A percentile compares a stretch with the other conserved stretches of the same genome.
These are phyloP conservation scores for Lagorchestes hirsutus DNA, from an alignment of 2,797 vertebrate genomes.

Conservation along the genomic window DNA sequence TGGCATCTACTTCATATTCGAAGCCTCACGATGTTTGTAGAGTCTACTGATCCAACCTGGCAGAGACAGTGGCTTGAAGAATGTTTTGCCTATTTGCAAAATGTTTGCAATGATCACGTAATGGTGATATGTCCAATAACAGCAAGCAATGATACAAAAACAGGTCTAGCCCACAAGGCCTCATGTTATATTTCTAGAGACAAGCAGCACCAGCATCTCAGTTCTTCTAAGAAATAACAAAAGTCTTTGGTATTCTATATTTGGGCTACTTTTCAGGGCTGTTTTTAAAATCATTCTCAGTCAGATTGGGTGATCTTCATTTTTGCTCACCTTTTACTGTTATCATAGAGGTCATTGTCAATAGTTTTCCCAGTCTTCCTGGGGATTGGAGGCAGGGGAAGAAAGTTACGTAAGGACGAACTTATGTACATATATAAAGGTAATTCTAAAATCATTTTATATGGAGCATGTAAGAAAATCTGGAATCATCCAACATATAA, in stretches of 20 bases:
- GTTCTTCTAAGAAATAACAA: background rate
- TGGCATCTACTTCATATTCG: conserved; percentile 46
- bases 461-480: background rate
- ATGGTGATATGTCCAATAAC: background rate
- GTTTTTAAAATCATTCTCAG: background rate
- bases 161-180: background rate
- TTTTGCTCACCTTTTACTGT: background rate
- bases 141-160: conserved; percentile 34
- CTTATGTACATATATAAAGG: background rate
- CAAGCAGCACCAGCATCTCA: conserved; percentile 22
- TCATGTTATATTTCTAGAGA: conserved; percentile 51
- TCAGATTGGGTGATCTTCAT: background rate
- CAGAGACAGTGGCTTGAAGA: conserved; percentile 22
- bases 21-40: conserved; percentile 16
- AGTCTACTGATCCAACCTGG: conserved; percentile 32
- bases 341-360: background rate
- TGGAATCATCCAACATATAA: background rate
- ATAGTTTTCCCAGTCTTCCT: background rate
- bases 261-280: background rate
- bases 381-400: background rate
- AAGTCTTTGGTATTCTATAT: background rate
- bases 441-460: background rate
- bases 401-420: background rate
- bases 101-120: background rate
- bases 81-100: conserved; percentile 40